A percentile compares a stretch with the other conserved stretches of the same genome.
phyloP scores from a whole-genome alignment of 1,140 invertebrate genomes.

The Drosophila bifasciata region DNA sequence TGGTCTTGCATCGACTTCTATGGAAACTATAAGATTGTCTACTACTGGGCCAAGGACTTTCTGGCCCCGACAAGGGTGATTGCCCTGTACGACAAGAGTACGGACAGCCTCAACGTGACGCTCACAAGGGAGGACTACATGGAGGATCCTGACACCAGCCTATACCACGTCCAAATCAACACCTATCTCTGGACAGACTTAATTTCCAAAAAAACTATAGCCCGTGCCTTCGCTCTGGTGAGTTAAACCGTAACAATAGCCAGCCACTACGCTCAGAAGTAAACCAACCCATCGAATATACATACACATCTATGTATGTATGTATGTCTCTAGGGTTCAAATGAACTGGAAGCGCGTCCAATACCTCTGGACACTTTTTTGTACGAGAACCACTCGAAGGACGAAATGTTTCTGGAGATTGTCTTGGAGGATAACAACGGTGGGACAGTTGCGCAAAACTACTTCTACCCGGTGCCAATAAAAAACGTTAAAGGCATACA shows the following conservation, averaged over 20 bases:
- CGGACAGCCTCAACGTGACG: constrained; percentile 61
- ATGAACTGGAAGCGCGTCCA: constrained; percentile 26
- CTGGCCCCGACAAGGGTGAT: constrained; percentile 88
- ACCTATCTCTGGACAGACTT: constrained; percentile 69
- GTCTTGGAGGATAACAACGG: constrained; percentile 36
- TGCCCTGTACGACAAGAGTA: constrained; percentile 48
- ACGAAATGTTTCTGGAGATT: constrained; percentile 61
- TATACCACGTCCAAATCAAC: constrained; percentile 56
- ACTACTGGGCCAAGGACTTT: constrained; percentile 94
- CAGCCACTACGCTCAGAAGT: no score
- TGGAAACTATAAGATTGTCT: constrained; percentile 87
- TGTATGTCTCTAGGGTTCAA: constrained; percentile 16
- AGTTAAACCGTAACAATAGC: not conserved
- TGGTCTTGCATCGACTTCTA: constrained; percentile 94
- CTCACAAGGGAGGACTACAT: constrained; percentile 56
- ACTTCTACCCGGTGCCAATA: constrained; percentile 59
- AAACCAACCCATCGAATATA: no score
- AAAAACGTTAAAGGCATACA: constrained; percentile 58
- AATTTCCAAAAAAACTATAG: constrained; percentile 46
- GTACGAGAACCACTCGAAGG: constrained; percentile 28
- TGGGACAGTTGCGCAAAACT: constrained; percentile 45
- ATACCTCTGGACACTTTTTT: constrained; percentile 46
- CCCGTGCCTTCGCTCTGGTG: constrained; percentile 53
- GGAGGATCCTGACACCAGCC: constrained; percentile 13
- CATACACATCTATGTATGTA: no score